Percentiles rank a stretch among this genome's conserved stretches.
Conservation (phyloP, 2,888 invertebrate species). For the Agriopis leucophaearia region DNA sequence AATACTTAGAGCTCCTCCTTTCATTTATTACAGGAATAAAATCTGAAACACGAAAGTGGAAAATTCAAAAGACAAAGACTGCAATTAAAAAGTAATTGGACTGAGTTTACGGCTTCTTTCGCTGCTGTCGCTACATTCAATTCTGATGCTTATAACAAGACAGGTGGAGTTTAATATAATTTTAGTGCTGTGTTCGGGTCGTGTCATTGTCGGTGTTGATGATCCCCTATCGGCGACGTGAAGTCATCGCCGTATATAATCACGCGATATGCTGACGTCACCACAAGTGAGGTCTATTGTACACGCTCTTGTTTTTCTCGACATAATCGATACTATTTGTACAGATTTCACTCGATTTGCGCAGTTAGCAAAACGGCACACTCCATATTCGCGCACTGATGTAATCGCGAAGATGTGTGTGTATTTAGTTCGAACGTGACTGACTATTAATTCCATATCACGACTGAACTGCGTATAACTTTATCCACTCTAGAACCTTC, state of each 20-base stretch:
- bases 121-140: constrained; percentile 28
- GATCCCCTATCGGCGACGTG: constrained; percentile 64
- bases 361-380: constrained; percentile 62
- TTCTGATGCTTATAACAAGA: constrained; percentile 25
- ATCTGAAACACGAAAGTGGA: constrained; percentile 33
- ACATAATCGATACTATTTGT: constrained; percentile 75
- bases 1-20: background rate
- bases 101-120: constrained; percentile 30
- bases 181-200: constrained; percentile 55
- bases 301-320: constrained; percentile 71
- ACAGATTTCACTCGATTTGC: constrained; percentile 77
- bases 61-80: constrained; percentile 30
- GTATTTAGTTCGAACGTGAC: constrained; percentile 35
- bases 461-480: constrained; percentile 7
- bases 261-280: constrained; percentile 63
- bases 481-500: constrained; percentile 8
- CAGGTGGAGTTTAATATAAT: constrained; percentile 27
- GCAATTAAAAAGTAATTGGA: constrained; percentile 41
- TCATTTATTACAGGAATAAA: constrained; percentile 14
- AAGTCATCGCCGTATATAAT: constrained; percentile 72
- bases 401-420: constrained; percentile 57
- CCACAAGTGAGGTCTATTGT: constrained; percentile 62
- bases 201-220: constrained; percentile 66
- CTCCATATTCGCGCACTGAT: constrained; percentile 61
- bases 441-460: constrained; percentile 22